Conservation (phyloP, 2,888 invertebrate species). For the Phortica okadai region DNA sequence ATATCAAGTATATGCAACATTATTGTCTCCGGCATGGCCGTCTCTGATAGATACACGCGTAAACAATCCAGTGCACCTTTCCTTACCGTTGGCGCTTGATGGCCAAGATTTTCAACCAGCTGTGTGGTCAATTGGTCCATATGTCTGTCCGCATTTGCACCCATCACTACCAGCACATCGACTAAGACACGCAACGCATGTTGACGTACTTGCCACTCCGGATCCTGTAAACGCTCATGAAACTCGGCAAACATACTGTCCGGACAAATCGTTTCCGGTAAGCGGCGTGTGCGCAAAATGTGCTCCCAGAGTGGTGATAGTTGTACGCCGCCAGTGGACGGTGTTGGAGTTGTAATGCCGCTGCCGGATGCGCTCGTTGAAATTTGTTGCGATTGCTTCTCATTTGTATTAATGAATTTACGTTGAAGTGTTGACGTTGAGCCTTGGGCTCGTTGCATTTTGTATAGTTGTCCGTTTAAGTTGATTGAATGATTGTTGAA, state of each 20-base stretch:
- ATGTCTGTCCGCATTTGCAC: slow-evolving; percentile 82
- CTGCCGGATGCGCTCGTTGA: slow-evolving; percentile 32
- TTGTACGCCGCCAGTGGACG: slow-evolving; percentile 69
- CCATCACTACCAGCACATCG: slow-evolving; percentile 86
- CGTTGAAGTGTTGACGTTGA: slow-evolving; percentile 3
- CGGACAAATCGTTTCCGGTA: slow-evolving; percentile 83
- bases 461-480: slow-evolving; percentile 40
- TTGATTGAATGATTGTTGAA: slow-evolving; percentile 39
- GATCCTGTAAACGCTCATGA: slow-evolving; percentile 84
- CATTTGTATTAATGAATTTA: slow-evolving; percentile 31
- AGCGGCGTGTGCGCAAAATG: slow-evolving; percentile 83
- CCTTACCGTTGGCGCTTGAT: slow-evolving; percentile 87
- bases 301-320: slow-evolving; percentile 90
- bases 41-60: slow-evolving; percentile 84
- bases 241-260: slow-evolving; percentile 84
- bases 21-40: slow-evolving; percentile 82
- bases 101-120: slow-evolving; percentile 87
- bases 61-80: slow-evolving; percentile 88
- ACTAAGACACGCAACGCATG: slow-evolving; percentile 88
- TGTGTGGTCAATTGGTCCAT: slow-evolving; percentile 82
- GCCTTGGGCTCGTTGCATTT: slow-evolving; percentile 56
- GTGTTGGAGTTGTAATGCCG: slow-evolving; percentile 33
- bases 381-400: slow-evolving; percentile 25
- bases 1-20: slow-evolving; percentile 81
- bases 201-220: slow-evolving; percentile 90